A percentile compares a stretch with the other conserved stretches of the same genome.
These are phyloP conservation scores for Macropis europaea DNA, from an alignment of 2,888 invertebrate genomes.

Conservation along the genomic window DNA sequence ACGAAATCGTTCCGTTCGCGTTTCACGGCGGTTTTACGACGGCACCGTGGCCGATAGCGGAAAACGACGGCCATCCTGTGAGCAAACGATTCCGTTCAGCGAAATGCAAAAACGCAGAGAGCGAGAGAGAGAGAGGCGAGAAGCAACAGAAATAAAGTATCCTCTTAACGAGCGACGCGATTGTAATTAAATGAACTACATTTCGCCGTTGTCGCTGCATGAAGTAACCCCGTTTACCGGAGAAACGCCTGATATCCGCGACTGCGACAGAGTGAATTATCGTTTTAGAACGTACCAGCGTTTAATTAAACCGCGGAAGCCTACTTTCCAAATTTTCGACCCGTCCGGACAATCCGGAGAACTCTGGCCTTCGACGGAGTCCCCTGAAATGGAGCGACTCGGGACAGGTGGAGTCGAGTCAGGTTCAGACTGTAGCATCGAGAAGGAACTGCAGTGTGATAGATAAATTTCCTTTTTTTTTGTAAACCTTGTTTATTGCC, in stretches of 20 bases:
- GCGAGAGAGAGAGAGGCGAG: too few relatives aligned
- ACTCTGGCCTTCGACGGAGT: too few relatives aligned
- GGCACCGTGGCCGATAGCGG: background rate
- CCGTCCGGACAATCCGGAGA: too few relatives aligned
- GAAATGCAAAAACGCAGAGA: too few relatives aligned
- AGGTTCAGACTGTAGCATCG: too few relatives aligned
- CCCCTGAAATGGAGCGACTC: too few relatives aligned
- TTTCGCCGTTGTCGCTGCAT: constrained; percentile 12
- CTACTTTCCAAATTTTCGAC: constrained; percentile 36
- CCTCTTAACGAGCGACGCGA: background rate
- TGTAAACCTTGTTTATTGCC: too few relatives aligned
- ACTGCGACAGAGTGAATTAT: constrained; percentile 34
- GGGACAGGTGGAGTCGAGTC: too few relatives aligned
- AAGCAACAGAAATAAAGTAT: too few relatives aligned
- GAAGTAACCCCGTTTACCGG: constrained; percentile 33
- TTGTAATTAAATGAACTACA: constrained; percentile 36
- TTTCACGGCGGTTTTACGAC: constrained; percentile 43
- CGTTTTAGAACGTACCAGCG: constrained; percentile 34
- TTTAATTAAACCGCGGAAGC: constrained; percentile 38
- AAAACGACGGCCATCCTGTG: background rate
- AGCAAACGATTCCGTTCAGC: background rate
- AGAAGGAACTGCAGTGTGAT: too few relatives aligned
- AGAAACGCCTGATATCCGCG: constrained; percentile 30
- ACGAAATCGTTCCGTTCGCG: constrained; percentile 37
- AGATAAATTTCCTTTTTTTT: too few relatives aligned